A percentile compares a stretch with the other conserved stretches of the same genome.
These are phyloP conservation scores for Rhegmatorhina hoffmannsi DNA, from an alignment of 2,113 vertebrate species.

Conservation along the genomic window DNA sequence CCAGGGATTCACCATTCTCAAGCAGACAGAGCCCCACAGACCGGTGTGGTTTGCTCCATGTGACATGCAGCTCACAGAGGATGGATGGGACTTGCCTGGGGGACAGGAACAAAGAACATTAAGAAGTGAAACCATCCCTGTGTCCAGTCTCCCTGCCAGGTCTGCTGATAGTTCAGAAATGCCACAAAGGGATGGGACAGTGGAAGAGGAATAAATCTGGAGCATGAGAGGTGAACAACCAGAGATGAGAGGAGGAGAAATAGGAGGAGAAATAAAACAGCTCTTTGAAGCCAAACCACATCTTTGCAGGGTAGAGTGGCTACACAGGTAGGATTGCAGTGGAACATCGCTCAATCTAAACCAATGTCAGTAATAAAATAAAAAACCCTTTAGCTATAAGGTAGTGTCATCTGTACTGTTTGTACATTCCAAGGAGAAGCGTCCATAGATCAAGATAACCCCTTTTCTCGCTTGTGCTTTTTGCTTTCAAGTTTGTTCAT, in stretches of 20 bases:
- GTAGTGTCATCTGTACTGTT: neutral
- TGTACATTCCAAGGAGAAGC: neutral
- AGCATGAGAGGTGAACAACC: neutral
- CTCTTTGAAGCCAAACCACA: neutral
- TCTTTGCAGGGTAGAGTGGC: neutral
- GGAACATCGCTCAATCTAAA: neutral
- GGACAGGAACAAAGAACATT: accelerated
- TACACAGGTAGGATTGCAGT: neutral
- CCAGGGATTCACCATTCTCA: neutral
- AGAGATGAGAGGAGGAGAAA: neutral
- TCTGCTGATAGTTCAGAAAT: neutral
- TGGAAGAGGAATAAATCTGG: neutral
- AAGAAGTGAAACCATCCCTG: neutral
- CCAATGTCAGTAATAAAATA: neutral
- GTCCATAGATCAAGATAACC: neutral
- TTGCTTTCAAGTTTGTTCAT: neutral
- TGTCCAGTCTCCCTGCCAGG: neutral
- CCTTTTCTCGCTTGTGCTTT: neutral
- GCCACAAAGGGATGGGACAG: neutral
- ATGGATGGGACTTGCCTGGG: neutral
- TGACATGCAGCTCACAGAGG: accelerated
- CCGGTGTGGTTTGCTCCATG: neutral
- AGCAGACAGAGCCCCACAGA: accelerated
- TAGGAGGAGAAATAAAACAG: neutral
- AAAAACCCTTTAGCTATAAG: neutral